phyloP scores from a whole-genome alignment of 2,113 vertebrate species.

The Callaeas wilsoni region DNA sequence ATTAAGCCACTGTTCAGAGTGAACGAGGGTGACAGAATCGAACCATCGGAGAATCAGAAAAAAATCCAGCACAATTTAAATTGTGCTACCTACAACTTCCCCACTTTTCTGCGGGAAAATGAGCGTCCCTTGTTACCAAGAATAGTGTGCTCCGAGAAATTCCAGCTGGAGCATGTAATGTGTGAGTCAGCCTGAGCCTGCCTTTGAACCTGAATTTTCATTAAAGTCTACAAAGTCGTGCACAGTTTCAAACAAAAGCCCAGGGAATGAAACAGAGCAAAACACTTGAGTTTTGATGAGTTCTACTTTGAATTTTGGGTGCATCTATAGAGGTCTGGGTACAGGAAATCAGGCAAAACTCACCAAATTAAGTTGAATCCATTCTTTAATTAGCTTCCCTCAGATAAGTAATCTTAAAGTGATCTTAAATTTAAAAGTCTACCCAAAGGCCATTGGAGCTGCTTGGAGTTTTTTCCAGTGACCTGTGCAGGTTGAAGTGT shows the following conservation, averaged over 20 bases:
- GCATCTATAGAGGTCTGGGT: not conserved
- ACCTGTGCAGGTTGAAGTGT: not conserved
- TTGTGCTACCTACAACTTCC: not conserved
- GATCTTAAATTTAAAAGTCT: not conserved
- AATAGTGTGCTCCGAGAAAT: not conserved
- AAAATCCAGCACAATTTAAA: not conserved
- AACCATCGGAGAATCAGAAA: not conserved
- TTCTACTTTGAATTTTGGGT: not conserved
- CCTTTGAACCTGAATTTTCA: not conserved
- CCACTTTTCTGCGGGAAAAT: not conserved
- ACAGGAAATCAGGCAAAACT: not conserved
- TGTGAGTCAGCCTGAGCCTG: not conserved
- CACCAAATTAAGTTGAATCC: not conserved
- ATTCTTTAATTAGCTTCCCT: not conserved
- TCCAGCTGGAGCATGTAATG: not conserved
- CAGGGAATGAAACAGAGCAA: not conserved
- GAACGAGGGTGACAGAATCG: not conserved
- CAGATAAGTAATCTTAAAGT: not conserved
- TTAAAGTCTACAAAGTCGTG: not conserved
- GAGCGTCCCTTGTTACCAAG: not conserved
- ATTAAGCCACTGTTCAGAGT: not conserved
- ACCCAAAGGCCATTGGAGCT: not conserved
- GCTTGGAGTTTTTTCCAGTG: not conserved
- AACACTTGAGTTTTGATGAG: not conserved
- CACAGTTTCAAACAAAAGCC: not conserved